Conservation (phyloP, 2,113 vertebrate genomes). For the Hyla sarda region DNA sequence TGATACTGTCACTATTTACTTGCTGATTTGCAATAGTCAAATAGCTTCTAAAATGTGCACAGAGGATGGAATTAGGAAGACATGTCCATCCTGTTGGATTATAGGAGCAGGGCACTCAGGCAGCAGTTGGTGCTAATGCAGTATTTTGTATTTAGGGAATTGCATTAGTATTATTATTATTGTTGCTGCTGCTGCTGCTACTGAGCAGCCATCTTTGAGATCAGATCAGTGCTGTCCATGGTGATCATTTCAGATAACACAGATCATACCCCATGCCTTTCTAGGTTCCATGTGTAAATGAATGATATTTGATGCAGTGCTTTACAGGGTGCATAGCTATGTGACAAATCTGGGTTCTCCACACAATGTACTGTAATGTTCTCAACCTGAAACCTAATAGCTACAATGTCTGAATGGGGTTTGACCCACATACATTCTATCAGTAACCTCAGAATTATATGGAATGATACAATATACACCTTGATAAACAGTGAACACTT, state of each 20-base stretch:
- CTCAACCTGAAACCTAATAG: background rate
- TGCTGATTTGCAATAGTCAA: background rate
- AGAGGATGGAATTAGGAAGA: background rate
- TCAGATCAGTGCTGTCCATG: background rate
- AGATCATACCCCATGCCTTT: background rate
- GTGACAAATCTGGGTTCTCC: background rate
- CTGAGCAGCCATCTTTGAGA: slow-evolving; percentile 51
- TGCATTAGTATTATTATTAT: background rate
- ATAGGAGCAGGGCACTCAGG: background rate
- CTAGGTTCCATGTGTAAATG: background rate
- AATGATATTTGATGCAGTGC: background rate
- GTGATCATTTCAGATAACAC: background rate
- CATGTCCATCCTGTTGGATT: background rate
- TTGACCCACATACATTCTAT: no score
- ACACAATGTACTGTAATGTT: background rate
- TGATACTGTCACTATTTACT: background rate
- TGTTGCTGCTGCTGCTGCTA: background rate
- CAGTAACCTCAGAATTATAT: background rate
- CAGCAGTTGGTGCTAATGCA: background rate
- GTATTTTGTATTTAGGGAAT: background rate
- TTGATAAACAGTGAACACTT: background rate
- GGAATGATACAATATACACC: background rate
- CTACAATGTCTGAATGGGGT: background rate
- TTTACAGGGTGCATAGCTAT: background rate
- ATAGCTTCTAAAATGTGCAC: no score